phyloP scores from a whole-genome alignment of 2,113 vertebrate species.

The Oncorhynchus keta region DNA sequence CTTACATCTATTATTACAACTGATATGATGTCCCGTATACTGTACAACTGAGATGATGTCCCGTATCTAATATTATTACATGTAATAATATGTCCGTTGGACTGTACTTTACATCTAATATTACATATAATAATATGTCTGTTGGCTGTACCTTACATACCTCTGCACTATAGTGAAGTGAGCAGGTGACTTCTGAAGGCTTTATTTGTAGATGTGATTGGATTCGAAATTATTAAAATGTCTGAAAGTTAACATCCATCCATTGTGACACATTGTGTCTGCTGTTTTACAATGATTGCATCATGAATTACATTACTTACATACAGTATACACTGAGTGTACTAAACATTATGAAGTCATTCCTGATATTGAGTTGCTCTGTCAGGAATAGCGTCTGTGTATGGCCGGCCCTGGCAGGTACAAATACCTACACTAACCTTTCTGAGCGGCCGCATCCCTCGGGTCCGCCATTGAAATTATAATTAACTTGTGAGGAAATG shows the following conservation, averaged over 20 bases:
- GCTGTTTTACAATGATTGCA: no score
- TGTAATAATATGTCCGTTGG: no score
- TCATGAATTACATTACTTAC: no score
- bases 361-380: background rate
- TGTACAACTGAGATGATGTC: no score
- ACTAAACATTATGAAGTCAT: slow-evolving; percentile 38
- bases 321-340: background rate
- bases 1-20: no score
- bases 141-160: no score
- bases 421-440: slow-evolving; percentile 74
- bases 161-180: slow-evolving; percentile 1
- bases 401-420: slow-evolving; percentile 62
- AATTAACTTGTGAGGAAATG: slow-evolving; percentile 76
- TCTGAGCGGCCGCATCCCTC: slow-evolving; percentile 57
- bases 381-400: slow-evolving; percentile 59
- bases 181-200: slow-evolving; percentile 37
- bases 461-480: slow-evolving; percentile 73
- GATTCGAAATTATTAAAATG: background rate
- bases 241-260: slow-evolving; percentile 19
- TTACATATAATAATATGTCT: no score
- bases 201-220: slow-evolving; percentile 32
- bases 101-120: no score
- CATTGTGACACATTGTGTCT: no score
- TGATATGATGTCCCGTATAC: no score
- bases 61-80: no score